Base-by-base conservation (phyloP, 2,797 vertebrate species). In the Schizopygopsis pylzovi region DNA sequence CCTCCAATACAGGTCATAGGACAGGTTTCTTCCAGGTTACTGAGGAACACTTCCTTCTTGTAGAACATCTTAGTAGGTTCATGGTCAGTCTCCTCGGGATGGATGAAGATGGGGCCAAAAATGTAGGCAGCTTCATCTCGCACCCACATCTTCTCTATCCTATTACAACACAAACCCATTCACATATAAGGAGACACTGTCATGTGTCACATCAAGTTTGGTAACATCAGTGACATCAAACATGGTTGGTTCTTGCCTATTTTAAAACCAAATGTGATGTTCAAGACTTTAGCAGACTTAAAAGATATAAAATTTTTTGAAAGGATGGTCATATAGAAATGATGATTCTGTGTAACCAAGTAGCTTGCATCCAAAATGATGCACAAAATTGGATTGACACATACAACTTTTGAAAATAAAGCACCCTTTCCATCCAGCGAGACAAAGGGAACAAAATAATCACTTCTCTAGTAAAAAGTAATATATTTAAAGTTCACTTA, bases 41-140 rank as follows among this genome's bases (percentile, higher is more conserved):
- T 99, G 39, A 99, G 95, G 94, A 99, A 99, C 86, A 99, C 97
- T 94, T 99, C 98, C 91, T 98, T 99, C 93, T 99, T 99, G 92
- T 99, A 99, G 92, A 99, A 99, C 98, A 99, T 99, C 94, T 99
- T 99, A 22, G 98, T 99, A 84, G 98, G 98, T 77, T 99, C 98
- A 28, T 99, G 98, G 86, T 99, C 98, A 0, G 98, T 99, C 92
- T 99, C 98, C 90, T 99, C 98, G 45, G 98, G 98, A 87, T 98
- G 97, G 91, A 99, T 99, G 90, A 99, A 99, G 90, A 99, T 99
- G 12, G 98, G 98, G 43, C 98, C 98, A 86, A 97, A 99, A 92
- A 99, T 99, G 94, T 98, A 99, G 0, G 97, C 97, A 1, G 97
- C 97, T 90, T 97, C 98, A 85, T 99, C 98, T 84, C 98, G 94